Base-by-base conservation (phyloP, 2,797 vertebrate species). In the Tamandua tetradactyla region DNA sequence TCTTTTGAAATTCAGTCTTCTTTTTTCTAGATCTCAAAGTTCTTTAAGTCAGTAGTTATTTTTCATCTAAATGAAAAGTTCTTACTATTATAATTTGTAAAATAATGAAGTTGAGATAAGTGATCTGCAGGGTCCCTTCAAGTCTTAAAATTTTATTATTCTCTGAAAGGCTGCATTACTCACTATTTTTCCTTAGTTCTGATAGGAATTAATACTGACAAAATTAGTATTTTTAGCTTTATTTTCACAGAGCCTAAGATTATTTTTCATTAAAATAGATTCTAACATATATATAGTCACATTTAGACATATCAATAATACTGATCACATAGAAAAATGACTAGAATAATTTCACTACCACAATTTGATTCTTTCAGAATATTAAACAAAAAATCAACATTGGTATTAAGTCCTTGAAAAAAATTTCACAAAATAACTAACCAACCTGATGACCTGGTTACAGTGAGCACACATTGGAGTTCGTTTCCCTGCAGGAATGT, bases 391-490 rank as follows among this genome's bases (percentile, higher is more conserved):
- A 94, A 61, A 7, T 30, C 49, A 80, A 90, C n/a, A 88, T 0
- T 87, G 47, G 57, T 44, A 87, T 64, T 44, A 87, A 66, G 35
- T n/a, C 55, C 27, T 68, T 59, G 87, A 91, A 71, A n/a, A 74
- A 83, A 55, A 74, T n/a, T 11, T 68, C 44, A n/a, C 71, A 49
- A 40, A 37, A 20, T 1, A 84, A 92, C 47, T 12, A 88, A 85
- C 98, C 37, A 69, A 99, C 99, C 99, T 99, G 95, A 99, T 99
- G 96, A 99, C 99, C 84, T 98, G 98, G 98, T 99, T 99, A 97
- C 99, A 99, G 94, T 99, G 98, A 2, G 98, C 99, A 84, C 99
- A 99, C 99, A 99, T 99, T 0, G 99, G 99, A 6, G 99, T 99
- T 47, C 99, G 99, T 0, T 98, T 99, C 52, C 99, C 99, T 0